Conservation (phyloP, 1,140 invertebrate genomes). For the Drosophila athabasca region DNA sequence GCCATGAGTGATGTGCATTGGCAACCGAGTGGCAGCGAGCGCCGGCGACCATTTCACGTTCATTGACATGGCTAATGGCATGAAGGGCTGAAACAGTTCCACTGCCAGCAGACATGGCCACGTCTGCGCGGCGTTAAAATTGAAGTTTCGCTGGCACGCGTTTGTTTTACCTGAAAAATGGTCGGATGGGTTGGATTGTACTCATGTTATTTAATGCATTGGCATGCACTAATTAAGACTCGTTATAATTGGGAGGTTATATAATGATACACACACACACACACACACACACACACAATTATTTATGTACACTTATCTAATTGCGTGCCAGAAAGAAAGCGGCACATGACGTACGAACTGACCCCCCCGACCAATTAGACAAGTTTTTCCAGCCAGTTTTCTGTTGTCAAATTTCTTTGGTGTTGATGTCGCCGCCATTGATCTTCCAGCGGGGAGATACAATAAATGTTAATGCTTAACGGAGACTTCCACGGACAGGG, state of each 20-base stretch:
- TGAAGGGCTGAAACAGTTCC: conserved; percentile 10
- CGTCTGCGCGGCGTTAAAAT: conserved; percentile 14
- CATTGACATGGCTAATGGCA: conserved; percentile 68
- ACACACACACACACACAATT: no score
- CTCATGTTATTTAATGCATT: conserved; percentile 73
- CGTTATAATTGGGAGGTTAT: conserved; percentile 78
- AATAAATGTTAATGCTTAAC: conserved; percentile 17
- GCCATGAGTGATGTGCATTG: conserved; percentile 37
- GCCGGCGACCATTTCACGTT: conserved; percentile 69
- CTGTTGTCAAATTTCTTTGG: conserved; percentile 37
- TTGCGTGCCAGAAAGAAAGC: conserved; percentile 67
- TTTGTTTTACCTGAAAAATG: conserved; percentile 63
- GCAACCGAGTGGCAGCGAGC: conserved; percentile 37
- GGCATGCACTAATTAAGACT: conserved; percentile 65
- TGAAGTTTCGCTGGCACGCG: conserved; percentile 65
- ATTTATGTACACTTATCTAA: conserved; percentile 62
- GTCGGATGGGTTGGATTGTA: conserved; percentile 15
- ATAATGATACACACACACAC: conserved; percentile 44
- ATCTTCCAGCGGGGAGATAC: background rate
- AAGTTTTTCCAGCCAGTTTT: conserved; percentile 51
- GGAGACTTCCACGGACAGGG: background rate
- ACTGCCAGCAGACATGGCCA: conserved; percentile 9
- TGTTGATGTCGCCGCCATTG: conserved; percentile 29
- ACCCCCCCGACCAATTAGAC: conserved; percentile 53
- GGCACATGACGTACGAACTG: conserved; percentile 36